Evolutionary conservation across 2,797 vertebrate species (phyloP).

Genomic region (Tamandua tetradactyla): DNA sequence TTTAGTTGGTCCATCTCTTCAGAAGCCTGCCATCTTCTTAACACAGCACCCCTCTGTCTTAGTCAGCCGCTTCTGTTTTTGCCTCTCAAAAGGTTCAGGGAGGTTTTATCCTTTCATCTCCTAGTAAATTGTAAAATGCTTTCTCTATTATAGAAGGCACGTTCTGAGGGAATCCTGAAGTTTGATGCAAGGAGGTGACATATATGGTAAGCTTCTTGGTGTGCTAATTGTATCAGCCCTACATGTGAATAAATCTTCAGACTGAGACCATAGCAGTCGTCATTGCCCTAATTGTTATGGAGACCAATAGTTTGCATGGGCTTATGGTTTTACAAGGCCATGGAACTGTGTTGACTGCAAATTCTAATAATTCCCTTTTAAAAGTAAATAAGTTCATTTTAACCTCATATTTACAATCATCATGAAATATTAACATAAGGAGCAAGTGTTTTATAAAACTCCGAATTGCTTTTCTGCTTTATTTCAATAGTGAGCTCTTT

Average conservation of each 20-base stretch:
- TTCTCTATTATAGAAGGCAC: not conserved
- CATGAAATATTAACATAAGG: not conserved
- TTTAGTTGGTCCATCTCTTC: not conserved
- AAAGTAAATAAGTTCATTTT: slow-evolving; percentile 53
- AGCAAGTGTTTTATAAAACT: not conserved
- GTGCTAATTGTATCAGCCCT: not conserved
- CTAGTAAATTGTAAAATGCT: not conserved
- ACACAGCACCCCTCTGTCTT: not conserved
- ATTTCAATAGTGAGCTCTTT: slow-evolving; percentile 44
- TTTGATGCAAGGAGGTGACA: not conserved
- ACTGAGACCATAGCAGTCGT: not conserved
- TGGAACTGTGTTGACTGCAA: not conserved
- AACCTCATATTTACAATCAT: not conserved
- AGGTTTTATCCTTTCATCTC: not conserved
- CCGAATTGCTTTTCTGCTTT: not conserved
- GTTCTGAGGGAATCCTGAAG: not conserved
- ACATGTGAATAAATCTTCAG: not conserved
- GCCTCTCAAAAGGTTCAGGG: not conserved
- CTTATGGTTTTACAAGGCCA: not conserved
- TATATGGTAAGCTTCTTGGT: not conserved
- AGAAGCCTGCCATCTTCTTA: not conserved
- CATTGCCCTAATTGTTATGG: not conserved
- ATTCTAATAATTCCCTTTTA: slow-evolving; percentile 20
- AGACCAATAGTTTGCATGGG: not conserved
- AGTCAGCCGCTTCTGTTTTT: not conserved